Base-by-base conservation (phyloP, 2,888 invertebrate species). In the Anagyrus pseudococci region DNA sequence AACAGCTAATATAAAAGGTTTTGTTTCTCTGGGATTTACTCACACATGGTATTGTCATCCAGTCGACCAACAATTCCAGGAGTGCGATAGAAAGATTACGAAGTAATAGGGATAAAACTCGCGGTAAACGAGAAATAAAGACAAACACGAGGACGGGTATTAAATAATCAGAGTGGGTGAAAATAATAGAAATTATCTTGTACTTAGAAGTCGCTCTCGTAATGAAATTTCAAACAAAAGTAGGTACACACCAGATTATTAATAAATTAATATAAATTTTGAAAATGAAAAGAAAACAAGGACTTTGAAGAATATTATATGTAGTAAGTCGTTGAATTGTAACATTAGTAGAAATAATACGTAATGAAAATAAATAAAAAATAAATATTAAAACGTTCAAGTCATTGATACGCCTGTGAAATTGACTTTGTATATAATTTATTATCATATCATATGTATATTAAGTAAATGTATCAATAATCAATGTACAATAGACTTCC, bases 401-500 rank as follows among this genome's bases (percentile, higher is more conserved):
- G 17, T 41, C 13, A 75, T 49, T 29, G 64, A 47, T 64, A 49
- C 64, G 64, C 69, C 67, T 71, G 66, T 67, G 59, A 55, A 70
- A 68, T 68, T 75, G 74, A 75, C 73, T 79, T 80, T 79, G 76
- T 80, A 80, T 79, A 80, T 79, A 80, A 80, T 80, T 80, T 80
- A 80, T 80, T 80, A 74, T 77, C 70, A 75, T 80, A 71, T 64
- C 26, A 58, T 66, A 60, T 56, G 52, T 59, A 62, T 73, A 72
- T 75, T 76, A 76, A 78, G 78, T 77, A 77, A 63, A 63, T 76
- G 76, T 80, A 78, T 79, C 77, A 79, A 78, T 79, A 77, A 78
- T 77, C 75, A 79, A 81, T 80, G 77, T 80, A 80, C 80, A 81
- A 78, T 79, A 78, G 75, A 79, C 76, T 75, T 73, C 74, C 79